These are phyloP conservation scores for Agrypnus murinus DNA, from an alignment of 2,888 invertebrate species.

Conservation along the genomic window DNA sequence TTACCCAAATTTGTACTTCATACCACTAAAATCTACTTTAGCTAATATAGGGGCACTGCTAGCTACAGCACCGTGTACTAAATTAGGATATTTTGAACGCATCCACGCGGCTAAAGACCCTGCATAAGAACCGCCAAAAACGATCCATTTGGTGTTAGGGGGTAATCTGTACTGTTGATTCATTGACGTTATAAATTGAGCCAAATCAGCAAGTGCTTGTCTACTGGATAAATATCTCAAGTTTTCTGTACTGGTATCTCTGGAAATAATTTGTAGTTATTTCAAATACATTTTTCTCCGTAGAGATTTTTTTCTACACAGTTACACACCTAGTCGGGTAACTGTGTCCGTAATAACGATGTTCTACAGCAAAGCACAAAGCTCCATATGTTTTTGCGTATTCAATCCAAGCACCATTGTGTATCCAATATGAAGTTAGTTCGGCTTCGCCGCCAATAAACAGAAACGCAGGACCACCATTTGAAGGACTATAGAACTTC, in stretches of 20 bases:
- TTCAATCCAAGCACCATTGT: too few species aligned
- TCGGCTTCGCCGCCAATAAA: too few species aligned
- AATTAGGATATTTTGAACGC: slow-evolving; percentile 9
- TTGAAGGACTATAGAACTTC: too few species aligned
- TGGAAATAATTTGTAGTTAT: neutral
- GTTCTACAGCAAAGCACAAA: too few species aligned
- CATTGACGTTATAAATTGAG: neutral
- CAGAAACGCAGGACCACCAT: too few species aligned
- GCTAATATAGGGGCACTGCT: neutral
- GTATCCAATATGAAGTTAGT: too few species aligned
- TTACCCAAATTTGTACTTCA: too few species aligned
- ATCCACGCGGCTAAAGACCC: slow-evolving; percentile 16
- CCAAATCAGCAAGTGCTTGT: slow-evolving; percentile 9
- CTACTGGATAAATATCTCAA: neutral
- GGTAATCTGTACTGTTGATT: neutral
- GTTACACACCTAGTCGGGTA: too few species aligned
- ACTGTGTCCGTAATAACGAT: too few species aligned
- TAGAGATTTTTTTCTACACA: too few species aligned
- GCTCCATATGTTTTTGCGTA: too few species aligned
- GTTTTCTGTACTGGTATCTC: neutral
- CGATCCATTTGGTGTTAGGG: neutral
- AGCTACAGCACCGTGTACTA: slow-evolving; percentile 1
- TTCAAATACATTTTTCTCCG: too few species aligned
- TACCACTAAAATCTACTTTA: slow-evolving; percentile 5
- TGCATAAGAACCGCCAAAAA: slow-evolving; percentile 15